A percentile compares a stretch with the other conserved stretches of the same genome.
phyloP scores from a whole-genome alignment of 2,113 vertebrate species.

The Helogale parvula region DNA sequence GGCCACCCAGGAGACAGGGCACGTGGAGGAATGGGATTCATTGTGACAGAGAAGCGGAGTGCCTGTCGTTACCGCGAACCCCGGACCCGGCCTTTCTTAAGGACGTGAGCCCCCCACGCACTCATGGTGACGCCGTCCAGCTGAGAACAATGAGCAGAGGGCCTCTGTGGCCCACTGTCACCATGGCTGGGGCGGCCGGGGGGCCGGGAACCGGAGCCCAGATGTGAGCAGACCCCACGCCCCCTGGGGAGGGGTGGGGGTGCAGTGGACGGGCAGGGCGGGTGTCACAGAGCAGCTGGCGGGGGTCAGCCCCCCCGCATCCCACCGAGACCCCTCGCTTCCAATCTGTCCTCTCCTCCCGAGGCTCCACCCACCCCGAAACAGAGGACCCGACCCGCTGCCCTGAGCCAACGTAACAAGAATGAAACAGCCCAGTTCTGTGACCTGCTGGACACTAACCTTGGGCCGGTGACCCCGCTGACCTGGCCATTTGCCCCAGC shows the following conservation, averaged over 20 bases:
- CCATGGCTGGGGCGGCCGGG: neutral
- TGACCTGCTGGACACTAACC: neutral
- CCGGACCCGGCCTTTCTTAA: neutral
- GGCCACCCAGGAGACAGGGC: rapidly evolving
- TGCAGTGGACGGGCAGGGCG: rapidly evolving
- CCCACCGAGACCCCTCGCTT: neutral
- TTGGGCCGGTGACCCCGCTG: rapidly evolving
- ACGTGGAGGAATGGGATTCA: rapidly evolving
- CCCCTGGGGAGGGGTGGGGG: neutral
- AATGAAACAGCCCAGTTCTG: neutral
- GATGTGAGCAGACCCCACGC: rapidly evolving
- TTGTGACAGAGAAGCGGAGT: neutral
- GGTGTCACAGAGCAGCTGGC: rapidly evolving
- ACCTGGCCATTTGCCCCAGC: rapidly evolving
- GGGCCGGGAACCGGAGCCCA: rapidly evolving
- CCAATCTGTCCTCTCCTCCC: neutral
- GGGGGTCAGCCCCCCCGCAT: rapidly evolving
- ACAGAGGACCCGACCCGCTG: rapidly evolving
- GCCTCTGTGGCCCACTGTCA: neutral
- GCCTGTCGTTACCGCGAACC: rapidly evolving
- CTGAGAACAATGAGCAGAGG: neutral
- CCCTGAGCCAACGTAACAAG: rapidly evolving
- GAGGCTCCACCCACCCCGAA: rapidly evolving
- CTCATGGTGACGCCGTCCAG: neutral
- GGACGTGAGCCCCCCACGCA: neutral